Evolutionary conservation across 1,140 invertebrate species (phyloP), one percentile per base, ranked within the genome.

Genomic region (Eumeta japonica): DNA sequence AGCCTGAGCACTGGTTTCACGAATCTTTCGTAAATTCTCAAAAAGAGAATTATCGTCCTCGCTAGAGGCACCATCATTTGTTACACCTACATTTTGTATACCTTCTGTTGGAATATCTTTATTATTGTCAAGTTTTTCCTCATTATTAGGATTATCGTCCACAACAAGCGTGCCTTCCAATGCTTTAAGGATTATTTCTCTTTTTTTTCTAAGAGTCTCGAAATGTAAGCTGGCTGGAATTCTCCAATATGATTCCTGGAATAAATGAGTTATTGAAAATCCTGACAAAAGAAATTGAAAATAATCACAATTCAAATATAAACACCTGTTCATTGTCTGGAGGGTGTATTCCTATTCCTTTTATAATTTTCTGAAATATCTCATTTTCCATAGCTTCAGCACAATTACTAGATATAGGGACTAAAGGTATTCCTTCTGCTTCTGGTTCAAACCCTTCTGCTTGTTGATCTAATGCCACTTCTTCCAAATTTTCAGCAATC

Each of bases 161-260:
- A 66, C 40, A 10, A 73, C 54, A 31, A 70, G 55, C 46, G 70
- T 63, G 37, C 59, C 63, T 32, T 68, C 53, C 13, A 67, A 41
- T 0, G 68, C 68, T 51, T 65, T 73, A 16, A 65, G 39, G 35
- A 73, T 66, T 9, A 68, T 68, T 44, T 70, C 65, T 16, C 65
- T 47, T 17, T 65, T 46, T 43, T 67, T 73, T 32, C 68, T 48
- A 15, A 73, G 61, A 2, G 65, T 70, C 30, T 66, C 55, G 15
- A 61, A 56, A 37, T 71, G 65, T 37, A 83, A 58, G 41, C 55
- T 53, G 19, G 71, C 67, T 3, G 82, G 81, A 50, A 84, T 82
- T 41, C 83, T 67, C 82, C 83, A 85, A 56, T 83, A 83, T 39
- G 53, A 54, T 76, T 85, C 81, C 77, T 79, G 35, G 38, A 42